Evolutionary conservation across 2,113 vertebrate genomes (phyloP).

Genomic region (Semnornis frantzii): DNA sequence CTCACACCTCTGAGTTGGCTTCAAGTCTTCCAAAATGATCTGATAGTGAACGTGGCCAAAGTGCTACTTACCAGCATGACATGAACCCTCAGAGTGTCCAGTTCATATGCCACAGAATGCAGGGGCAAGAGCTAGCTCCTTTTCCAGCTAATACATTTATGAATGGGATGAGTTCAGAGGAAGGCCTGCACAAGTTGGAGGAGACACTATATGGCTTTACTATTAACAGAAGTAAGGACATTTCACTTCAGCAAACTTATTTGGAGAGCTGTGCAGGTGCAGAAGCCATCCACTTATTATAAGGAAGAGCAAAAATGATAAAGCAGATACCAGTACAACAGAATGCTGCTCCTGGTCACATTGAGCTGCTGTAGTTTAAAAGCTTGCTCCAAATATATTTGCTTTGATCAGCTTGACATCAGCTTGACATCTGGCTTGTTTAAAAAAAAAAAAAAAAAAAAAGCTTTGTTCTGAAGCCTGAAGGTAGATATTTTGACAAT

Average conservation of each 20-base stretch:
- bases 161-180: neutral
- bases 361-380: neutral
- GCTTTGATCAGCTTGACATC: neutral
- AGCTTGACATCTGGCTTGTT: neutral
- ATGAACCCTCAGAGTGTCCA: neutral
- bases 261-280: neutral
- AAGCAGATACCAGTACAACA: neutral
- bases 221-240: neutral
- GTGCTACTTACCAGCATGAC: neutral
- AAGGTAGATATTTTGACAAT: neutral
- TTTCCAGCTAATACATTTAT: neutral
- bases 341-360: neutral
- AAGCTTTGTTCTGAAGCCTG: neutral
- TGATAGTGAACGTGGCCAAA: neutral
- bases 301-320: neutral
- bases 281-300: neutral
- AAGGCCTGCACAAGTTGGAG: neutral
- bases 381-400: neutral
- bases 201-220: neutral
- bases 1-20: neutral
- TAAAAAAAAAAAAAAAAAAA: neutral
- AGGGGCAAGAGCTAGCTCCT: neutral
- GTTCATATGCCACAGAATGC: neutral
- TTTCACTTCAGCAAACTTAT: neutral
- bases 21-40: neutral